Evolutionary conservation across 2,113 vertebrate genomes (phyloP).

Genomic region (Mirza zaza): DNA sequence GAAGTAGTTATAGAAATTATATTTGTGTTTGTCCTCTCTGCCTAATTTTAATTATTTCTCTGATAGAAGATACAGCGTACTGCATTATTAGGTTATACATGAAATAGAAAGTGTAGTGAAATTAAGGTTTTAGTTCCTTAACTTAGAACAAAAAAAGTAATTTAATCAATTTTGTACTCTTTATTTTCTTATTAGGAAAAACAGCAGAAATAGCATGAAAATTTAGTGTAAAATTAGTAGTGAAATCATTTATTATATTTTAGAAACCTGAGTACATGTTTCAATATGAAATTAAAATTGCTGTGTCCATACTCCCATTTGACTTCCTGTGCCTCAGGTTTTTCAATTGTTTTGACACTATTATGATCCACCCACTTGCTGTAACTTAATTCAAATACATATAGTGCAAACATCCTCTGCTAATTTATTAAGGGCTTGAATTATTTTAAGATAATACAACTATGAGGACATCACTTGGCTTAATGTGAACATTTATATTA

Average conservation of each 20-base stretch:
- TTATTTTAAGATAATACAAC: background rate
- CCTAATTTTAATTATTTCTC: conserved; percentile 40
- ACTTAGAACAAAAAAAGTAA: conserved; percentile 45
- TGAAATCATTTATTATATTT: conserved; percentile 15
- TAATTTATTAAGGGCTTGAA: conserved; percentile 15
- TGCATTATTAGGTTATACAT: conserved; percentile 24
- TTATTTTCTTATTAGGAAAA: conserved; percentile 8
- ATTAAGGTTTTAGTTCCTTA: conserved; percentile 38
- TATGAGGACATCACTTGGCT: background rate
- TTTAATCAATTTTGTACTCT: background rate
- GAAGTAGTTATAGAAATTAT: conserved; percentile 54
- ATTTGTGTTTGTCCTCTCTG: conserved; percentile 48
- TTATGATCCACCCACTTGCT: background rate
- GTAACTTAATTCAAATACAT: background rate
- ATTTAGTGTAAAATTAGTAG: background rate
- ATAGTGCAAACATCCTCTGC: background rate
- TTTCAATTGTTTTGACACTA: conserved; percentile 1
- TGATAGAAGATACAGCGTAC: background rate
- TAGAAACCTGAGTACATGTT: conserved; percentile 10
- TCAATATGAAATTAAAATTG: conserved; percentile 37
- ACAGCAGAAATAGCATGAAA: background rate
- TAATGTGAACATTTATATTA: background rate
- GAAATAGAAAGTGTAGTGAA: background rate
- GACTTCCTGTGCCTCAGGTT: background rate
- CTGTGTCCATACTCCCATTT: background rate